Evolutionary conservation across 2,797 vertebrate species (phyloP).

Genomic region (Cottoperca gobio): DNA sequence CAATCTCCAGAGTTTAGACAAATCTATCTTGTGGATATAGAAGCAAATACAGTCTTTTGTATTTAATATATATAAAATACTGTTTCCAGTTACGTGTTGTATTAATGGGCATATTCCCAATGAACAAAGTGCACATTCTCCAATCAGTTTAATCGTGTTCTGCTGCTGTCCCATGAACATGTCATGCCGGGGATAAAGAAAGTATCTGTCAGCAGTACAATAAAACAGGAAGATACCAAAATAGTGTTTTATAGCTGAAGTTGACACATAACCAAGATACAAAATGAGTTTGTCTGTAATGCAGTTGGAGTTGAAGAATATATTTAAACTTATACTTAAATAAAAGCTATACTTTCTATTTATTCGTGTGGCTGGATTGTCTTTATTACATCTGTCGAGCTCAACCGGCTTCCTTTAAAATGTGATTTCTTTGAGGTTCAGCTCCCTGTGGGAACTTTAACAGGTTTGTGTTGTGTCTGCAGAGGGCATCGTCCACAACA

Average conservation of each 20-base stretch:
- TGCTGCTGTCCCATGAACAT: too few species aligned
- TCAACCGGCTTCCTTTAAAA: neutral
- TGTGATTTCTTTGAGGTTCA: neutral
- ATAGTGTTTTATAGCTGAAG: neutral
- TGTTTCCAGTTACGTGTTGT: neutral
- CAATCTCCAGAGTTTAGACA: neutral
- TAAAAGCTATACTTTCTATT: neutral
- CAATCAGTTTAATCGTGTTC: too few species aligned
- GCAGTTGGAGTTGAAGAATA: neutral
- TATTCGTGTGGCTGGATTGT: neutral
- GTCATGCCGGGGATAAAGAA: too few species aligned
- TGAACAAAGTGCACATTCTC: neutral
- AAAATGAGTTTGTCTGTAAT: neutral
- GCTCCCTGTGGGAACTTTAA: conserved; percentile 1
- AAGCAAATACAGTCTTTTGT: neutral
- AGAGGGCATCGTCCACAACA: neutral
- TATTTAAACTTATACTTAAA: neutral
- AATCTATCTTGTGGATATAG: neutral
- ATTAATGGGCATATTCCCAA: neutral
- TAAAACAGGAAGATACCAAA: neutral
- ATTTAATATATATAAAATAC: too few species aligned
- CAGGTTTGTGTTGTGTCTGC: neutral
- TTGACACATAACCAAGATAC: neutral
- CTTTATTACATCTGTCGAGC: neutral
- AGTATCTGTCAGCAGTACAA: neutral